Evolutionary conservation across 2,797 vertebrate species (phyloP), one percentile per base, ranked within the genome.

Genomic region (Schizopygopsis pylzovi): DNA sequence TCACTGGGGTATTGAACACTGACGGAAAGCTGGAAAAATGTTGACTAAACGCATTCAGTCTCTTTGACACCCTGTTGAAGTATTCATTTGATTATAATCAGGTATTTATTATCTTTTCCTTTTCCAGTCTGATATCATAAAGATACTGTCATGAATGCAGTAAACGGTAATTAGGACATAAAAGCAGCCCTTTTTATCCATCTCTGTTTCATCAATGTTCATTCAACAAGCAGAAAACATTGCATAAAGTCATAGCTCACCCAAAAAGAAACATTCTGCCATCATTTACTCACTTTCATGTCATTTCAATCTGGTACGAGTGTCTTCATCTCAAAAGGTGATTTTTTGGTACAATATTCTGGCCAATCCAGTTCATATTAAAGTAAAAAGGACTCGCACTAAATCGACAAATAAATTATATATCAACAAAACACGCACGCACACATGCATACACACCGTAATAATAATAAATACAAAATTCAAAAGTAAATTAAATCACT

Each of bases 51-150:
- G 47, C 47, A 79, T 65, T 33, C 77, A 47, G 59, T 65, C n/a
- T 65, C 16, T 47, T 47, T 63, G 78, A 65, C 78, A 79, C 16
- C 1, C 59, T 22, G 16, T 45, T 79, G 10, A 65, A 59, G n/a
- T 33, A 45, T 79, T 79, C 7, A 79, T 20, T 79, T 33, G 59
- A 63, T 79, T 33, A 65, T 65, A 79, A 65, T 79, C 5, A 65
- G 78, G 78, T 47, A 65, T 79, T 79, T 79, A 79, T 79, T 65
- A 79, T 79, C 13, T 45, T 79, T 65, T 65, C n/a, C n/a, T 7
- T 63, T 79, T 33, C 41, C 5, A 43, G 59, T 25, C n/a, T 47
- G 41, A 65, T 20, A 15, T 63, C 28, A 79, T 65, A 45, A 63
- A 79, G 4, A 33, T 47, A 65, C 25, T 47, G 54, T 61, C 54